Conservation (phyloP, 2,888 invertebrate species). For the Hypena proboscidalis region DNA sequence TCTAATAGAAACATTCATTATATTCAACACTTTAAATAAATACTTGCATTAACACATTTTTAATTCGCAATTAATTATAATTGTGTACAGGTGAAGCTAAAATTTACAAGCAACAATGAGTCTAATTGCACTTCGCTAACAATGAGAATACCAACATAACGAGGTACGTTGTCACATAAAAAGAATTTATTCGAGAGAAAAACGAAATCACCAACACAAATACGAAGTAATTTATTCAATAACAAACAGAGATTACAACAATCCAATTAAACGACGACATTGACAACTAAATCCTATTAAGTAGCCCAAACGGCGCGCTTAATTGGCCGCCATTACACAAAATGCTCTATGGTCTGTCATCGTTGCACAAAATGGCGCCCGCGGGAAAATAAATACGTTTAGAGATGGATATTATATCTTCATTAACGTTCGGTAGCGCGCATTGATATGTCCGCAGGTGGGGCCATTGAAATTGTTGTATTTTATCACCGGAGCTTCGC, state of each 20-base stretch:
- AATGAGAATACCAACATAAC: neutral
- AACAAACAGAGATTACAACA: conserved; percentile 70
- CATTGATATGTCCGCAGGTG: conserved; percentile 83
- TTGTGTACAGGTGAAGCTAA: conserved; percentile 3
- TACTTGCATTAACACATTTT: conserved; percentile 15
- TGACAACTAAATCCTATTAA: conserved; percentile 83
- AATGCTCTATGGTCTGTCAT: conserved; percentile 76
- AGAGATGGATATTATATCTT: conserved; percentile 84
- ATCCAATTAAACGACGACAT: conserved; percentile 78
- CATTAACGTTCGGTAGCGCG: conserved; percentile 76
- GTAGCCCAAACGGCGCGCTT: conserved; percentile 66
- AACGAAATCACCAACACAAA: conserved; percentile 24
- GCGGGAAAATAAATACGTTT: conserved; percentile 78
- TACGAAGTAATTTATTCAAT: conserved; percentile 52
- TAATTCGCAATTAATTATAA: conserved; percentile 20
- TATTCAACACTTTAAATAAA: conserved; percentile 20
- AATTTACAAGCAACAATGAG: conserved; percentile 11
- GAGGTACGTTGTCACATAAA: conserved; percentile 4
- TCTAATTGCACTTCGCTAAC: neutral
- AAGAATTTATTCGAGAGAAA: conserved; percentile 31
- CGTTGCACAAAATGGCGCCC: conserved; percentile 72
- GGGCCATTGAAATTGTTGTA: conserved; percentile 80
- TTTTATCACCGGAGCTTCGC: conserved; percentile 71
- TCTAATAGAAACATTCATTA: conserved; percentile 25
- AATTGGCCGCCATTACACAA: conserved; percentile 80